Evolutionary conservation across 1,140 invertebrate genomes (phyloP).

Genomic region (Drosophila bocqueti): DNA sequence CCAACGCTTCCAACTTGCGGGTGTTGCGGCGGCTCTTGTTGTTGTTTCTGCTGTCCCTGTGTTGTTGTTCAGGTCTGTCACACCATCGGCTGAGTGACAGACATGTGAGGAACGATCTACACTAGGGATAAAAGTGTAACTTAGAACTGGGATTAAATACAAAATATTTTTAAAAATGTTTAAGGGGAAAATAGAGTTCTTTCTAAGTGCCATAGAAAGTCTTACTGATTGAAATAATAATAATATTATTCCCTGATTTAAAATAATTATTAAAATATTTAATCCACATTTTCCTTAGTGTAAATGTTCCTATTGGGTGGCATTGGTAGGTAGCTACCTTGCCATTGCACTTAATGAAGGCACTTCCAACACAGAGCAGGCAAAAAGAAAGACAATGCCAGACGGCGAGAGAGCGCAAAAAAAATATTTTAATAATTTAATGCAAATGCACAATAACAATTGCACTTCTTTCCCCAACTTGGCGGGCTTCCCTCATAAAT

Average conservation of each 20-base stretch:
- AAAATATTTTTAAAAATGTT: not conserved
- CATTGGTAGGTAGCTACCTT: constrained; percentile 14
- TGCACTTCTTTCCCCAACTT: not conserved
- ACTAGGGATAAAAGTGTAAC: not conserved
- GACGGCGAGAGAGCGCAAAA: constrained; percentile 29
- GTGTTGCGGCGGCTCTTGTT: constrained; percentile 26
- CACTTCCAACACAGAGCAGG: constrained; percentile 12
- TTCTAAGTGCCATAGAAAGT: too few relatives aligned
- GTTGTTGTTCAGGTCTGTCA: constrained; percentile 32
- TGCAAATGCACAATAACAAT: constrained; percentile 53
- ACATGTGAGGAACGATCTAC: constrained; percentile 39
- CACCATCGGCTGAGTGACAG: constrained; percentile 32
- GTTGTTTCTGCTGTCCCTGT: not conserved
- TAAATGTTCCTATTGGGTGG: not conserved
- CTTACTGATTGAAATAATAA: too few relatives aligned
- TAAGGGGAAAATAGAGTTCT: not conserved
- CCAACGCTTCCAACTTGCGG: constrained; percentile 48
- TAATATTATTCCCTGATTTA: too few relatives aligned
- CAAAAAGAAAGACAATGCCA: constrained; percentile 25
- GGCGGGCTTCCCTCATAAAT: constrained; percentile 45
- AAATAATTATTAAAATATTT: not conserved
- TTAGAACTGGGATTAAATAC: not conserved
- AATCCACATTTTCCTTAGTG: not conserved
- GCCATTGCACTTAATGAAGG: constrained; percentile 48
- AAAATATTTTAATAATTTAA: constrained; percentile 52